A percentile compares a stretch with the other conserved stretches of the same genome.
Conservation (phyloP, 2,113 vertebrate genomes). For the Eublepharis macularius region DNA sequence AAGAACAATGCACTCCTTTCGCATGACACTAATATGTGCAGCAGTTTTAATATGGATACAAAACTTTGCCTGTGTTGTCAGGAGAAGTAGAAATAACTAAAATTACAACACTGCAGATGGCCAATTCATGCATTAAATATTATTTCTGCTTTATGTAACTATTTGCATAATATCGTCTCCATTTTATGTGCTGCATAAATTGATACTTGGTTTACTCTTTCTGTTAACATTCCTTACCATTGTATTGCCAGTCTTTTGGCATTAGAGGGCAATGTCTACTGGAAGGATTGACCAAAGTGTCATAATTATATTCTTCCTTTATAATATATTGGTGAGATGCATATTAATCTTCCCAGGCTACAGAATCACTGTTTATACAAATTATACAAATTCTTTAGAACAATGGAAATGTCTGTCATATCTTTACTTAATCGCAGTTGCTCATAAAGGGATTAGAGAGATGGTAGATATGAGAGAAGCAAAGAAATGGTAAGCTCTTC, state of each 20-base stretch:
- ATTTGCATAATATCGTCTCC: background rate
- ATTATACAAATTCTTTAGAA: background rate
- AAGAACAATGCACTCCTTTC: background rate
- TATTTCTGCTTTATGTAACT: background rate
- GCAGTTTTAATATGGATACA: background rate
- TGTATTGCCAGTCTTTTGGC: background rate
- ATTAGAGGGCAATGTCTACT: constrained; percentile 11
- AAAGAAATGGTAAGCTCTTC: constrained; percentile 2
- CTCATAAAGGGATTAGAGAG: constrained; percentile 13
- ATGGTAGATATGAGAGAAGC: background rate
- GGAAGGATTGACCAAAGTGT: background rate
- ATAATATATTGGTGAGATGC: background rate
- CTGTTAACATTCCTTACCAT: constrained; percentile 10
- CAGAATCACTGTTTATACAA: constrained; percentile 12
- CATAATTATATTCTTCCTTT: background rate
- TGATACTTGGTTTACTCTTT: background rate
- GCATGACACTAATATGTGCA: background rate
- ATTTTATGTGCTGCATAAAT: background rate
- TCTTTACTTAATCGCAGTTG: constrained; percentile 9
- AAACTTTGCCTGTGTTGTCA: background rate
- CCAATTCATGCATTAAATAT: constrained; percentile 4
- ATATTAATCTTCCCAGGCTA: background rate
- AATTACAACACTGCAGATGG: background rate
- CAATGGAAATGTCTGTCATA: background rate
- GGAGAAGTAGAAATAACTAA: background rate